Percentiles rank a stretch among this genome's conserved stretches.
Conservation (phyloP, 2,113 vertebrate species). For the Neogobius melanostomus region DNA sequence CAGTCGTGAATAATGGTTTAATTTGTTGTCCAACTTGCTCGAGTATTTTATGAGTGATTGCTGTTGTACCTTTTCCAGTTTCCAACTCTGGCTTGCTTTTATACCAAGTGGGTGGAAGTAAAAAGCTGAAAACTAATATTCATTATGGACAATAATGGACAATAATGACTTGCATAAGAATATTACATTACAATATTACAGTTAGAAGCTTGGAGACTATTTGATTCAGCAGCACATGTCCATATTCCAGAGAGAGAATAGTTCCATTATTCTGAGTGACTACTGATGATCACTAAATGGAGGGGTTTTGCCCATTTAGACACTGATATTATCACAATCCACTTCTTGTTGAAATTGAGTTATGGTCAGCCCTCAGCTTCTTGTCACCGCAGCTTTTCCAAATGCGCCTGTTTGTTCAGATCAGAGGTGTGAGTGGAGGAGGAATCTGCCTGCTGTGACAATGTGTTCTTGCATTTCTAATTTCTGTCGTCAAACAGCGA, state of each 20-base stretch:
- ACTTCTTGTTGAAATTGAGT: constrained; percentile 3
- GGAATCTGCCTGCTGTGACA: constrained; percentile 59
- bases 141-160: not conserved
- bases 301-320: no score
- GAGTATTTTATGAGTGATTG: not conserved
- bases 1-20: not conserved
- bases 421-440: constrained; percentile 60
- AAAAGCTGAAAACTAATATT: not conserved
- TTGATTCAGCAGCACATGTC: no score
- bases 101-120: not conserved
- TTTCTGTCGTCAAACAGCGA: constrained; percentile 48
- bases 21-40: not conserved
- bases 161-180: not conserved
- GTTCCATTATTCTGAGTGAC: no score
- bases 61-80: constrained; percentile 2
- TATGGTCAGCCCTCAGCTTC: constrained; percentile 3
- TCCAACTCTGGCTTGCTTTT: not conserved
- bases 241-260: no score
- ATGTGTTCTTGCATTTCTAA: constrained; percentile 66
- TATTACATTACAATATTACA: not conserved
- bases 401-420: constrained; percentile 36
- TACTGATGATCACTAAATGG: no score
- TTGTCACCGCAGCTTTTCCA: not conserved
- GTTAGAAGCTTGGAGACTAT: not conserved
- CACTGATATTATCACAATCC: not conserved